Evolutionary conservation across 2,888 invertebrate genomes (phyloP), one percentile per base, ranked within the genome.

Genomic region (Melanophora roralis): DNA sequence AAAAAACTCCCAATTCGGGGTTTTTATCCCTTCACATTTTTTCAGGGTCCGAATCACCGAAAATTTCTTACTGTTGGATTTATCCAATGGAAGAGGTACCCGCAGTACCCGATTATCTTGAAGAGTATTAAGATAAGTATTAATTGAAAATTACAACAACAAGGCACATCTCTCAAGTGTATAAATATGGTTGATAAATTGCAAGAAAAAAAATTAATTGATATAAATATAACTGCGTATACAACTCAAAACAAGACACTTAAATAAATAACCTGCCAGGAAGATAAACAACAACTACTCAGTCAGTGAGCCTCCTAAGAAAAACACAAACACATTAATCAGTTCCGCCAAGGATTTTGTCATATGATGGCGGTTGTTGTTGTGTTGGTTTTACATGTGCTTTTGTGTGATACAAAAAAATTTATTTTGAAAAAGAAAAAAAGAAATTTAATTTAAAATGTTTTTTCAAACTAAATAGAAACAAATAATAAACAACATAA

Each of bases 211-310:
- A 53, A 21, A 27, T 1, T n/a, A 12, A 14, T 57, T 21, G 23
- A 16, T 27, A 16, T 23, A 1, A 16, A 21, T 49, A 11, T 9
- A 27, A 38, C 23, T 27, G 27, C n/a, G n/a, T n/a, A n/a, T n/a
- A n/a, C n/a, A n/a, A n/a, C n/a, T n/a, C 40, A 16, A 19, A 40
- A 53, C 21, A 43, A 57, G 27, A n/a, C n/a, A n/a, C n/a, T n/a
- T n/a, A n/a, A n/a, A n/a, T 27, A 27, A 3, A 57, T 55, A 68
- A 38, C 27, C 51, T 65, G 38, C 51, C 40, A 51, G 23, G 7
- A 19, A 38, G 23, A 16, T n/a, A 51, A 21, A 7, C 38, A 64
- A 8, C 38, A 64, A 23, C 64, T 38, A 51, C 11, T 8, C 11
- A 19, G 2, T 7, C 19, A 45, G 19, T 19, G 19, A 40, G 40